A percentile compares a stretch with the other conserved stretches of the same genome.
These are phyloP conservation scores for Thryonomys swinderianus DNA, from an alignment of 2,113 vertebrate genomes.

Conservation along the genomic window DNA sequence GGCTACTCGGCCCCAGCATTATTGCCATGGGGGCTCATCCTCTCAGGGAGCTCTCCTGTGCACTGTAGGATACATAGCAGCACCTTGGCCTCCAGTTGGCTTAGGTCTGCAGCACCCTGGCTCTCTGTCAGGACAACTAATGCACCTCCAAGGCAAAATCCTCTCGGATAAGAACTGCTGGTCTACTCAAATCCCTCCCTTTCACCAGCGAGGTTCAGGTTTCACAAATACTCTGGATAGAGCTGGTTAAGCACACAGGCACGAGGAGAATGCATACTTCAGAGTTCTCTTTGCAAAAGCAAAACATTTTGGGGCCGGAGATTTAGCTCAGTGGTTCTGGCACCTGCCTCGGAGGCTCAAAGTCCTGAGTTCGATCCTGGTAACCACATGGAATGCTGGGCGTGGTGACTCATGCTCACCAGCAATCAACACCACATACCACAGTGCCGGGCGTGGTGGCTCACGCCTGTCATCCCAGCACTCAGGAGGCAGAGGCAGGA, in stretches of 20 bases:
- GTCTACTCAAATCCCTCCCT: not conserved
- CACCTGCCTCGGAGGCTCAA: too few relatives aligned
- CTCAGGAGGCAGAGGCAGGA: too few relatives aligned
- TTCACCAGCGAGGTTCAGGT: not conserved
- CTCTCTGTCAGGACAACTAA: not conserved
- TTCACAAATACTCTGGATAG: not conserved
- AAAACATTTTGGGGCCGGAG: too few relatives aligned
- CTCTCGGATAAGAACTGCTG: not conserved
- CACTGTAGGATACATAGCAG: not conserved
- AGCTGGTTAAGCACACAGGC: not conserved
- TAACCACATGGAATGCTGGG: too few relatives aligned
- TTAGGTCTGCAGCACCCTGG: not conserved
- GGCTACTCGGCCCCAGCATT: not conserved
- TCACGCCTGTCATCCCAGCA: too few relatives aligned
- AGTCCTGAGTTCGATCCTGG: too few relatives aligned
- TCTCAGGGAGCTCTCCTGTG: rapidly evolving
- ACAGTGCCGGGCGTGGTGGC: too few relatives aligned
- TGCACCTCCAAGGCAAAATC: not conserved
- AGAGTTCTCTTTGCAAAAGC: not conserved
- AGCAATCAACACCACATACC: too few relatives aligned
- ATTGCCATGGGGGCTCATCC: not conserved
- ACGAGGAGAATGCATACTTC: not conserved
- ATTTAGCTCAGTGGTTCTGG: too few relatives aligned
- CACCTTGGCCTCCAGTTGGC: too few relatives aligned
- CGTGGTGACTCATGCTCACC: too few relatives aligned